Conservation (phyloP, 2,113 vertebrate species). For the Sylvia atricapilla region DNA sequence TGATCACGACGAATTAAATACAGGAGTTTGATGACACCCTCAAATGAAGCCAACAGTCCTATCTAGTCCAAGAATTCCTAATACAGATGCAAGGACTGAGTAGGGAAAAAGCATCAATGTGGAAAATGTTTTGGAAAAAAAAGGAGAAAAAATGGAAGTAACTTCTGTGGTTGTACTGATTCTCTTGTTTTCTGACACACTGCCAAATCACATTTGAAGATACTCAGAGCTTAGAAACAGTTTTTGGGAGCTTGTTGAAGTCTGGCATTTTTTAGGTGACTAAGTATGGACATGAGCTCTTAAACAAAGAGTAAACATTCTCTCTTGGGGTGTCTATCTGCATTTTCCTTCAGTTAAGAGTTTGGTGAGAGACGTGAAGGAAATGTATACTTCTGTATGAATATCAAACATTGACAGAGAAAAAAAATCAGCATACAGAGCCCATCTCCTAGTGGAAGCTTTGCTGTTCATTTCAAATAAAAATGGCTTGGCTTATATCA, state of each 20-base stretch:
- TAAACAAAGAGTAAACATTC: background rate
- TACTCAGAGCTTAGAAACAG: background rate
- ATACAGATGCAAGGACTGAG: background rate
- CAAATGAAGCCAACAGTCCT: background rate
- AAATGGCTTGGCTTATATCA: background rate
- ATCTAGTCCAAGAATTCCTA: background rate
- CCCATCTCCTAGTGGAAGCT: background rate
- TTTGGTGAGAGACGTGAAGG: background rate
- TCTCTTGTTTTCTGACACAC: background rate
- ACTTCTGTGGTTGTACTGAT: background rate
- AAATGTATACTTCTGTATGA: background rate
- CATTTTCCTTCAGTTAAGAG: background rate
- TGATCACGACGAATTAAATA: background rate
- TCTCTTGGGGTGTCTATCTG: background rate
- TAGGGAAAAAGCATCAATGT: background rate
- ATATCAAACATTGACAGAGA: background rate
- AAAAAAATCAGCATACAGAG: background rate
- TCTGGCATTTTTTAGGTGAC: background rate
- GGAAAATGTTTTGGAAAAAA: slow-evolving; percentile 24
- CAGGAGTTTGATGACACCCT: background rate
- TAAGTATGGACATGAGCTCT: slow-evolving; percentile 9
- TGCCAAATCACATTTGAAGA: background rate
- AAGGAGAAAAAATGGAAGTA: slow-evolving; percentile 1
- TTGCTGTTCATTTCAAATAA: background rate
- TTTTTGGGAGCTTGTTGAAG: background rate